Evolutionary conservation across 2,888 invertebrate species (phyloP), one percentile per base, ranked within the genome.

Genomic region (Coenonympha glycerion): DNA sequence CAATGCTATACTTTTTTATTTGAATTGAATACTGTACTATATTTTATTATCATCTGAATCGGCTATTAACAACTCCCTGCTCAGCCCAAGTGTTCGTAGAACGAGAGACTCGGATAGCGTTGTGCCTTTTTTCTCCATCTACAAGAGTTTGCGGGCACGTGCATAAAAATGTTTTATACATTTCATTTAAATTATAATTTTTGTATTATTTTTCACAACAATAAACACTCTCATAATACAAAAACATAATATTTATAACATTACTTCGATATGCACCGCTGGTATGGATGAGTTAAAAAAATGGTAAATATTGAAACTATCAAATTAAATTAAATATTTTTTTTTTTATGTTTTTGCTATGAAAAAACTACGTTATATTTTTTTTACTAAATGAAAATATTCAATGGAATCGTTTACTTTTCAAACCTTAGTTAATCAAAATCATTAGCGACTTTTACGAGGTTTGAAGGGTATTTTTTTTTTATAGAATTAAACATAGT

Each of bases 251-350:
- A 61, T 64, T 56, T n/a, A n/a, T n/a, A n/a, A 79, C 73, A 73
- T 66, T 66, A 69, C 68, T 68, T 67, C 77, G 87, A 86, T 87
- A 87, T 87, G 84, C 87, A 87, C 87, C 87, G 74, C 87, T 87
- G 87, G 87, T 84, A 82, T 82, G 87, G 87, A 85, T 76, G 86
- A 75, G 82, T 82, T 80, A 62, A 58, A 68, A 68, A 65, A 70
- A 72, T 74, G 76, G 76, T 79, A 80, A 81, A 70, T 80, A 77
- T 76, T 65, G 56, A 63, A 13, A 55, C 44, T 42, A 47, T 34
- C 16, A 34, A 54, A 57, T 52, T 61, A 61, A 54, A 61, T 63
- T 59, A 59, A 60, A 64, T 55, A 52, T 56, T 54, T 44, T 57
- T 60, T 65, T 52, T 59, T 56, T 64, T 55, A 60, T 30, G 45